Percentiles rank a stretch among this genome's conserved stretches.
Evolutionary conservation across 2,113 vertebrate species (phyloP).

Genomic region (Climacteris rufus): DNA sequence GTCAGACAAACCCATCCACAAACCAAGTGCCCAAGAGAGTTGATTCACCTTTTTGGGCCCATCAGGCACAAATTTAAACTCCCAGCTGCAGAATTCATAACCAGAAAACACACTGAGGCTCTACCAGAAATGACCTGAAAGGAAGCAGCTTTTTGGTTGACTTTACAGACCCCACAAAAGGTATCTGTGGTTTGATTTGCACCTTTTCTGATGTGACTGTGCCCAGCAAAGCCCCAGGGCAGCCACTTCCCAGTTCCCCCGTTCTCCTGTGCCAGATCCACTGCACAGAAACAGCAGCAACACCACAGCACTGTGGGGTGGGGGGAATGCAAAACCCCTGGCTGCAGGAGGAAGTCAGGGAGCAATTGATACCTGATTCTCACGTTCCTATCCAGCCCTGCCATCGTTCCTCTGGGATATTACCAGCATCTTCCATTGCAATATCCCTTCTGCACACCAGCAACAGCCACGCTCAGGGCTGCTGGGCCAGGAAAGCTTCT

Average conservation of each 20-base stretch:
- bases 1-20: neutral
- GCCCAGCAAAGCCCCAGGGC: neutral
- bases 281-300: fast-evolving
- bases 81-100: neutral
- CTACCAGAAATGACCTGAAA: neutral
- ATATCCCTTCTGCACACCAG: neutral
- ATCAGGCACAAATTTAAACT: neutral
- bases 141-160: neutral
- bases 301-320: fast-evolving
- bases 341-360: neutral
- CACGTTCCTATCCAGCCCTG: neutral
- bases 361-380: neutral
- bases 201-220: fast-evolving
- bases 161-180: neutral
- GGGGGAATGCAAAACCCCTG: neutral
- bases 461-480: fast-evolving
- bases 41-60: neutral
- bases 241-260: neutral
- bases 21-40: neutral
- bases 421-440: neutral
- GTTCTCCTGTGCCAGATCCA: fast-evolving
- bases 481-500: neutral
- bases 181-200: neutral
- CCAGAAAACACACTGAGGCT: neutral
- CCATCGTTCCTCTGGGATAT: neutral